Base-by-base conservation (phyloP, 2,888 invertebrate genomes). In the Cynaeus angustus region DNA sequence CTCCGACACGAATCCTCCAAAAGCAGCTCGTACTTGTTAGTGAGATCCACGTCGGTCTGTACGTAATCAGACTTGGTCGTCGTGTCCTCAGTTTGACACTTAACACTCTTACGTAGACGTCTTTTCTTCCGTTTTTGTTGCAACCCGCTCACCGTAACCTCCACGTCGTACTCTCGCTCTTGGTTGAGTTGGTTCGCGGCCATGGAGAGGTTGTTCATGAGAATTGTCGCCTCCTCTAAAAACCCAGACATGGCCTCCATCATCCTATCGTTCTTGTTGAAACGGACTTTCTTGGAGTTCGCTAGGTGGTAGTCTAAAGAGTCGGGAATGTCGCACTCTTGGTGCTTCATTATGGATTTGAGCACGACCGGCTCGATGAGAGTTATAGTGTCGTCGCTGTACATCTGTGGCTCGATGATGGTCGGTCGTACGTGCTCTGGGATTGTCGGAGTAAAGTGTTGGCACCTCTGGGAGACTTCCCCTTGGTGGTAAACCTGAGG, bases 181-280 rank as follows among this genome's bases (percentile, higher is more conserved):
- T 37, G 48, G 5, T 80, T 79, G 0, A 81, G 56, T 62, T 78
- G 77, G 26, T 69, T 75, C 0, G 82, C 77, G 3, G 79, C 79
- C 28, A 77, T 74, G 26, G 75, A 72, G 26, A 86, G 68, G 70
- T 84, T 85, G 2, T 76, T 79, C 79, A 86, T 85, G 10, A 86
- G 68, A 66, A 76, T 78, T 5, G 84, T 83, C 1, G 85, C 85
- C 79, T 86, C 85, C 71, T 83, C 83, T 66, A 86, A 77, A 71
- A 86, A 86, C 30, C 80, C 80, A 1, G 85, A 81, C 82, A 86
- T 85, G 0, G 82, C 83, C 71, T 81, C 79, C 28, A 83, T 70
- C 77, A 85, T 82, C 28, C 80, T 74, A 9, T 81, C 77, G 50
- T 78, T 56, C 14, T 65, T 72, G 43, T 61, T 56, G 37, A 83